These are phyloP conservation scores for Anarhynchus alexandrinus DNA, from an alignment of 2,113 vertebrate species.

Conservation along the genomic window DNA sequence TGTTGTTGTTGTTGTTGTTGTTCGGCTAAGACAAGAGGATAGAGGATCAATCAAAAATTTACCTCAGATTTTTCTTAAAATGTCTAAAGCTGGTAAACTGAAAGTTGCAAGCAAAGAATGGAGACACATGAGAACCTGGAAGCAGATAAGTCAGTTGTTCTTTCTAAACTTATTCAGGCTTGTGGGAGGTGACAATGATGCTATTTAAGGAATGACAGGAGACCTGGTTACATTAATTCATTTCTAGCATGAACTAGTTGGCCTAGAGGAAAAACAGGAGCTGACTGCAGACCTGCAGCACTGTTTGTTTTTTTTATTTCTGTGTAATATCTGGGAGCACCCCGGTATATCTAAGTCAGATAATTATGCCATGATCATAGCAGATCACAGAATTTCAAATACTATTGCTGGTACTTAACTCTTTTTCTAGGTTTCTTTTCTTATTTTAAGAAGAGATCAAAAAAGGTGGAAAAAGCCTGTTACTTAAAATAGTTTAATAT, in stretches of 20 bases:
- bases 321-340: background rate
- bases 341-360: background rate
- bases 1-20: background rate
- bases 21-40: background rate
- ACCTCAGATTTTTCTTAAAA: background rate
- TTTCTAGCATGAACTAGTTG: background rate
- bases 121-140: background rate
- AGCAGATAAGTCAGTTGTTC: background rate
- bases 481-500: background rate
- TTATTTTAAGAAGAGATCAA: background rate
- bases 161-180: background rate
- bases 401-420: background rate
- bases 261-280: background rate
- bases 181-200: background rate
- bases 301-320: background rate
- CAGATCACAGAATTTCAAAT: background rate
- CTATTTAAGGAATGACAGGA: background rate
- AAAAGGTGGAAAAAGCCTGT: accelerated
- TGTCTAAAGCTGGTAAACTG: background rate
- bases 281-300: background rate
- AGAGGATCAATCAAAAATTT: background rate
- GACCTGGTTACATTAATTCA: background rate
- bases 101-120: background rate
- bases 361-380: background rate
- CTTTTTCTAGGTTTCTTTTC: background rate